Base-by-base conservation (phyloP, 2,888 invertebrate species). In the Torymus aiolomorphi region DNA sequence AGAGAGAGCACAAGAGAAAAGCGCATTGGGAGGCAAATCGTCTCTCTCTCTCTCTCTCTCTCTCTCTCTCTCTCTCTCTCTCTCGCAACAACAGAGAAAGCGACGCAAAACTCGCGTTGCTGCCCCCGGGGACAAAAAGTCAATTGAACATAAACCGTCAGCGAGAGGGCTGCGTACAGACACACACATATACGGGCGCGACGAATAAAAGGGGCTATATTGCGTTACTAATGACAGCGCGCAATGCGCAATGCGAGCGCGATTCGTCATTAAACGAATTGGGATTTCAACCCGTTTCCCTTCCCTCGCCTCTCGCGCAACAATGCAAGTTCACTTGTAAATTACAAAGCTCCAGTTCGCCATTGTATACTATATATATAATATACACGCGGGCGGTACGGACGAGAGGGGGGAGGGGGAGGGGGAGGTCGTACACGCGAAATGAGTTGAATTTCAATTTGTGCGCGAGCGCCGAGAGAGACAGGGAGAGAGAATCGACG, bases 371-470 rank as follows among this genome's bases (percentile, higher is more conserved):
- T 24, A 24, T 24, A 42, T 14, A 12, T 73, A 56, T 54, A 61
- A 61, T 57, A 31, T 20, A 16, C 2, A 14, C 8, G n/a, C 11
- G 14, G 10, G 18, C 3, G n/a, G n/a, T n/a, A n/a, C n/a, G n/a
- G n/a, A n/a, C n/a, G n/a, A n/a, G n/a, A n/a, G n/a, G n/a, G n/a
- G n/a, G n/a, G n/a, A n/a, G n/a, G n/a, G n/a, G n/a, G n/a, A n/a
- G n/a, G n/a, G 24, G 51, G 14, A 13, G 56, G 16, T 14, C 31
- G 51, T 12, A 18, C 57, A 49, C n/a, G 74, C 74, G 75, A 76
- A 80, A 80, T 76, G 67, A 80, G 80, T 76, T 78, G 80, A 74
- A 78, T 81, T 81, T 81, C 80, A 81, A 81, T 81, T 81, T 78
- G 66, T 54, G 66, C 56, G 24, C n/a, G 3, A 24, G 24, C 2